Evolutionary conservation across 64 coral and sea anemone species (phyloP).

Genomic region (Pocillopora verrucosa): DNA sequence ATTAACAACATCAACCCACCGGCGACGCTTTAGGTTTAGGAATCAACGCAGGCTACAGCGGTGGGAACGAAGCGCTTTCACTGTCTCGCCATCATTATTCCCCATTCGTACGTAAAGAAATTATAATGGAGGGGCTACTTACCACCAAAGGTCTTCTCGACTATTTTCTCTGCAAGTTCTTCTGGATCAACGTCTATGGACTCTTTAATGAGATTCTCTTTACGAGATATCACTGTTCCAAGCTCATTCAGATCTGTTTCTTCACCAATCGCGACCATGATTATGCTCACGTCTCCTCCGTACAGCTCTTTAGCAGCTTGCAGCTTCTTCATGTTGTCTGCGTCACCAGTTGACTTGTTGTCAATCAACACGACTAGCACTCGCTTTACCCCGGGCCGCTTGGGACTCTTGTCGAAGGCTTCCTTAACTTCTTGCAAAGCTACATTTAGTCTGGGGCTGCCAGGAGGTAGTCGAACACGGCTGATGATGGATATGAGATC

Average conservation of each 20-base stretch:
- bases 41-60: no score
- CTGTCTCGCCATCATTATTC: no score
- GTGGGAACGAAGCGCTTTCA: no score
- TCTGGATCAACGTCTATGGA: conserved; percentile 38
- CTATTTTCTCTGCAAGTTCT: conserved; percentile 50
- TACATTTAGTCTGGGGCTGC: conserved; percentile 56
- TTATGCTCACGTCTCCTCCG: conserved; percentile 23
- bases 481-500: conserved; percentile 39
- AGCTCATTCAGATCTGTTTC: conserved; percentile 50
- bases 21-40: no score
- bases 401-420: background rate
- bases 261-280: conserved; percentile 60
- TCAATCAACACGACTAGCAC: conserved; percentile 69
- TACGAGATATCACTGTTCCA: conserved; percentile 12
- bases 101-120: no score
- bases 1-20: no score
- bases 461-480: conserved; percentile 26
- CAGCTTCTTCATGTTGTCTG: conserved; percentile 19
- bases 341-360: conserved; percentile 25
- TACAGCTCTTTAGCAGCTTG: conserved; percentile 37
- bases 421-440: conserved; percentile 61
- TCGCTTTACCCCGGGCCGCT: conserved; percentile 50
- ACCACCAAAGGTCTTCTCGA: conserved; percentile 57
- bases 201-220: conserved; percentile 44
- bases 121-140: background rate